Conservation (phyloP, 2,888 invertebrate genomes). For the Dione juno region DNA sequence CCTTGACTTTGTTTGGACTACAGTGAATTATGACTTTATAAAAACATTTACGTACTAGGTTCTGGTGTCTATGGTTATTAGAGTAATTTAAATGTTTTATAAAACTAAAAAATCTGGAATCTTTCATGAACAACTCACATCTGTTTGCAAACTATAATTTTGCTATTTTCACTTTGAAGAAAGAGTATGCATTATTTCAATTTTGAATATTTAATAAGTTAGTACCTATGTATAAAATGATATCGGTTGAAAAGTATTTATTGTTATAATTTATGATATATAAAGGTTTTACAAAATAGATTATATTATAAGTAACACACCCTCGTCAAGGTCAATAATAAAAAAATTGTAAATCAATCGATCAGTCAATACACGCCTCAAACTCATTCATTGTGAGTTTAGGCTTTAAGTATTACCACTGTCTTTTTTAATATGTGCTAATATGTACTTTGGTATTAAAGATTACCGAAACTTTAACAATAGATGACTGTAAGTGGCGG, state of each 20-base stretch:
- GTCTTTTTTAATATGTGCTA: neutral
- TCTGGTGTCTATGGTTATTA: neutral
- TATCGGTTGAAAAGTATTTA: no score
- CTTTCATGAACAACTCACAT: neutral
- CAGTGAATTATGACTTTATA: conserved; percentile 28
- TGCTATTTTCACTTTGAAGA: neutral
- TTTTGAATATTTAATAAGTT: no score
- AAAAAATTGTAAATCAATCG: no score
- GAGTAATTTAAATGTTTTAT: neutral
- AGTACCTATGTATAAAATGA: no score
- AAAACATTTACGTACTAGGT: conserved; percentile 11
- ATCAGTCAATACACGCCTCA: no score
- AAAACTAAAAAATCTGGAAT: conserved; percentile 10
- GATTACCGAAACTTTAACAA: conserved; percentile 51
- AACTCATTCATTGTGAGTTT: no score
- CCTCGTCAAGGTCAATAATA: neutral
- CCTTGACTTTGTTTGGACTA: conserved; percentile 32
- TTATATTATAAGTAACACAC: no score
- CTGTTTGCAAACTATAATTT: neutral
- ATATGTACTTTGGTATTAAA: conserved; percentile 43
- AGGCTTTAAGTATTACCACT: neutral
- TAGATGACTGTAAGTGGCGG: conserved; percentile 55
- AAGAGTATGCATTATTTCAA: neutral
- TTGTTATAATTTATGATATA: no score
- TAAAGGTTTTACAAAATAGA: no score